These are phyloP conservation scores for Onchidella celtica DNA, from an alignment of 2,888 invertebrate genomes.

Conservation along the genomic window DNA sequence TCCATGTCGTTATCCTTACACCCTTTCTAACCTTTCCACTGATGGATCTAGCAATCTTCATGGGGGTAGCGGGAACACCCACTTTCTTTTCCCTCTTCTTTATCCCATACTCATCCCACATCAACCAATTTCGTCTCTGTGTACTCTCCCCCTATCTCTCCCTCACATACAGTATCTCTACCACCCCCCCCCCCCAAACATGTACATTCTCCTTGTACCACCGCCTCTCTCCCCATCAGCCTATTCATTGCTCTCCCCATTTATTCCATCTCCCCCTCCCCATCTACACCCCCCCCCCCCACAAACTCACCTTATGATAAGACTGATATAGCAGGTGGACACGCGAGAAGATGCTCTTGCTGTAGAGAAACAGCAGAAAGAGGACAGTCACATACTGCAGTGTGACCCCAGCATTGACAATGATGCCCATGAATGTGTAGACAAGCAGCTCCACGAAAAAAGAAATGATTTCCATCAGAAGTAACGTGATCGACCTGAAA, in stretches of 20 bases:
- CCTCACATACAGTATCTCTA: too few relatives aligned
- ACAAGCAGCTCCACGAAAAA: conserved; percentile 74
- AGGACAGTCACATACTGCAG: conserved; percentile 70
- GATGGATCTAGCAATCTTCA: too few relatives aligned
- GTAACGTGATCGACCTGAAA: conserved; percentile 61
- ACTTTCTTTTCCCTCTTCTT: too few relatives aligned
- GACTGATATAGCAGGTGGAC: conserved; percentile 71
- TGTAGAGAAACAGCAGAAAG: conserved; percentile 70
- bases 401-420: conserved; percentile 71
- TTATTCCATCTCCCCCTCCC: background rate
- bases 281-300: background rate
- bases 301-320: conserved; percentile 64
- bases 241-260: background rate
- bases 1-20: too few relatives aligned
- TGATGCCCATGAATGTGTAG: conserved; percentile 74
- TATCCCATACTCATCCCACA: too few relatives aligned
- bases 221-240: too few relatives aligned
- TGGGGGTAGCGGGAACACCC: too few relatives aligned
- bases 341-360: conserved; percentile 69
- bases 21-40: too few relatives aligned
- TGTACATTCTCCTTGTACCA: too few relatives aligned
- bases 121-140: too few relatives aligned
- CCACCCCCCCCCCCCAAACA: too few relatives aligned
- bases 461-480: conserved; percentile 72
- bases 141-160: too few relatives aligned